A percentile compares a stretch with the other conserved stretches of the same genome.
Conservation (phyloP, 2,888 invertebrate genomes). For the Exephanes ischioxanthus region DNA sequence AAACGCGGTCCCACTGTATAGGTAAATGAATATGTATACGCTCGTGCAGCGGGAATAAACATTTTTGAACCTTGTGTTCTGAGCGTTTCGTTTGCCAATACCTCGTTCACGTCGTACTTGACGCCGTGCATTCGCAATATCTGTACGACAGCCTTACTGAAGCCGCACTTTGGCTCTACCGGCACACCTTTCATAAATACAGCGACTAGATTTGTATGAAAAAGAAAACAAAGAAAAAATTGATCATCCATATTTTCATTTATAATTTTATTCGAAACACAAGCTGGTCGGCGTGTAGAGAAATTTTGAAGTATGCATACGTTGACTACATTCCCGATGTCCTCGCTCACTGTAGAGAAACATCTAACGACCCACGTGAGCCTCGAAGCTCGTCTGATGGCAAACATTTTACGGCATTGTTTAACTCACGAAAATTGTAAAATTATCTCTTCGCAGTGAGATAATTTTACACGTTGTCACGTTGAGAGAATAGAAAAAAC, state of each 20-base stretch:
- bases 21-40: too few relatives aligned
- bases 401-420: too few relatives aligned
- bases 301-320: not conserved
- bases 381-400: not conserved
- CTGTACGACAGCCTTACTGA: conserved; percentile 99
- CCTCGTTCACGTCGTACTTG: conserved; percentile 95
- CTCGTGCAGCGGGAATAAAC: not conserved
- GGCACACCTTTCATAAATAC: conserved; percentile 93
- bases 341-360: not conserved
- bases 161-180: conserved; percentile 91
- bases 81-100: conserved; percentile 93
- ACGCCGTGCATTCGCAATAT: conserved; percentile 98
- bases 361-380: not conserved
- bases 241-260: not conserved
- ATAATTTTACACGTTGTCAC: too few relatives aligned
- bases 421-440: too few relatives aligned
- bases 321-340: too few relatives aligned
- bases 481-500: too few relatives aligned
- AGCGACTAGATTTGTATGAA: too few relatives aligned
- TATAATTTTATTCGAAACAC: too few relatives aligned
- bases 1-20: too few relatives aligned
- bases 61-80: conserved; percentile 90
- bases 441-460: too few relatives aligned
- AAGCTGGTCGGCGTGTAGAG: too few relatives aligned
- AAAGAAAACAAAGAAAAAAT: not conserved